A percentile compares a stretch with the other conserved stretches of the same genome.
These are phyloP conservation scores for Achlya flavicornis DNA, from an alignment of 2,888 invertebrate genomes.

Conservation along the genomic window DNA sequence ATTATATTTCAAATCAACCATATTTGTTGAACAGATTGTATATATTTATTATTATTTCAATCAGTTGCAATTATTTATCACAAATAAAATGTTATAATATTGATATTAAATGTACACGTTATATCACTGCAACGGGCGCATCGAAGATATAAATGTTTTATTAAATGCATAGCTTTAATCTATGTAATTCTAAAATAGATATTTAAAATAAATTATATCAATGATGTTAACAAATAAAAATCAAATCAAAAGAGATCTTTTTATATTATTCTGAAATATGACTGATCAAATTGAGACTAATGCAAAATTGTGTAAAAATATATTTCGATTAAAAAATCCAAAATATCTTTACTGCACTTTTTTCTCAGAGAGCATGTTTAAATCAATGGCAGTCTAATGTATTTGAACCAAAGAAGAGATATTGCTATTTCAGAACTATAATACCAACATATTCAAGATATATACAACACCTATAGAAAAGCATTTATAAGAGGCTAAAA, in stretches of 20 bases:
- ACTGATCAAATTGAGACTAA: slow-evolving; percentile 65
- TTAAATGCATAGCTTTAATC: slow-evolving; percentile 56
- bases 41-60: slow-evolving; percentile 27
- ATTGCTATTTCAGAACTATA: not conserved
- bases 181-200: slow-evolving; percentile 58
- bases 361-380: slow-evolving; percentile 22
- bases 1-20: not conserved
- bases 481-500: slow-evolving; percentile 30
- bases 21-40: not conserved
- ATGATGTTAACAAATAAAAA: slow-evolving; percentile 33
- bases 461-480: slow-evolving; percentile 20
- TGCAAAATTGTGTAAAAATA: slow-evolving; percentile 24
- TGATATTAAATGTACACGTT: slow-evolving; percentile 5
- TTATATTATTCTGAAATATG: slow-evolving; percentile 41
- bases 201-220: slow-evolving; percentile 42
- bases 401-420: no score
- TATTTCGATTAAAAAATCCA: not conserved
- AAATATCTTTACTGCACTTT: slow-evolving; percentile 15
- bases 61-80: not conserved
- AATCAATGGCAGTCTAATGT: slow-evolving; percentile 11
- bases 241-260: slow-evolving; percentile 42
- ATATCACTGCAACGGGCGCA: slow-evolving; percentile 52
- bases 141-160: slow-evolving; percentile 50
- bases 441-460: slow-evolving; percentile 15
- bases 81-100: not conserved